Base-by-base conservation (phyloP, 92 coral and sea anemone species). In the Epizoanthus scotinus region DNA sequence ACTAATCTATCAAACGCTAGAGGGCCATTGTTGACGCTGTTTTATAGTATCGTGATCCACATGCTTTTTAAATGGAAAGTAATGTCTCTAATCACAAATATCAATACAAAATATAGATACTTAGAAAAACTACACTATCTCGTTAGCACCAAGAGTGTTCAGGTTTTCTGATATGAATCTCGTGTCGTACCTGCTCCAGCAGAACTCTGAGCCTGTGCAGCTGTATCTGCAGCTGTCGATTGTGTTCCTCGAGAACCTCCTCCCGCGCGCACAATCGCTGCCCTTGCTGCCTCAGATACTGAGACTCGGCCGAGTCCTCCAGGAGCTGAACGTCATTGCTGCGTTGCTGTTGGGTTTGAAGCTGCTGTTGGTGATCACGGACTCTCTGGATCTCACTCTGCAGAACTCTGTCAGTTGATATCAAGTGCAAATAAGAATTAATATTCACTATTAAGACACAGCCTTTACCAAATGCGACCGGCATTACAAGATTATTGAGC, bases 221-320 rank as follows among this genome's bases (percentile, higher is more conserved):
- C 77, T 95, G 99, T 14, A 91, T 91, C 86, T 91, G 95, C 34
- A 95, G 89, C 84, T 94, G 99, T 20, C 85, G 88, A 53, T 95
- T 95, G 72, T 95, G 99, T 28, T 92, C 97, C 86, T 95, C 98
- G 4, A 95, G 87, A 9, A 95, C 97, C 84, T 95, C 99, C 74
- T 95, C 98, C 24, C 97, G 90, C 1, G 99, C 99, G 56, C 84
- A 78, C 63, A 95, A 92, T 6, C 99, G 92, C 84, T 95, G 96
- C 78, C 89, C 86, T 40, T 94, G 85, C 58, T 84, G 95, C 19
- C 90, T 79, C 68, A 93, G 84, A 49, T 56, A 78, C 44, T 88
- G 91, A 21, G 86, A 89, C 86, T 89, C 91, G 71, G 79, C 82
- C 0, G 88, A 67, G 71, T 84, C 83, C 50, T 90, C 91, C 24